Evolutionary conservation across 2,113 vertebrate genomes (phyloP).

Genomic region (Leptobrachium ailaonicum): DNA sequence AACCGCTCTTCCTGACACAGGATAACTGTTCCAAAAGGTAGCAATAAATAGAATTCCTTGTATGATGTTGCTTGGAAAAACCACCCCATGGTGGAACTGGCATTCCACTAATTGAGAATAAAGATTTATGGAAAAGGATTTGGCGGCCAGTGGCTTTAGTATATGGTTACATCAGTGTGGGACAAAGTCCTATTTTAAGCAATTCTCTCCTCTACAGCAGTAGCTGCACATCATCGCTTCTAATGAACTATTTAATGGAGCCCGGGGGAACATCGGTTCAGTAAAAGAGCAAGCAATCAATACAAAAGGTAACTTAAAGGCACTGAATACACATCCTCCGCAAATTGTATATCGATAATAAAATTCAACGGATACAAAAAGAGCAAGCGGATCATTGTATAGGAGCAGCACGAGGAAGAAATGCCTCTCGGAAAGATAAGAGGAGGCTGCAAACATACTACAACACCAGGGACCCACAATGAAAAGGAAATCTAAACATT

Average conservation of each 20-base stretch:
- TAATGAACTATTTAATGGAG: slow-evolving; percentile 45
- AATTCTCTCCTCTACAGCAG: not conserved
- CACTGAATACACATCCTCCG: slow-evolving; percentile 29
- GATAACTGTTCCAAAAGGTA: no score
- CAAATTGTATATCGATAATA: slow-evolving; percentile 8
- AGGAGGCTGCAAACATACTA: not conserved
- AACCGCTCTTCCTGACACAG: no score
- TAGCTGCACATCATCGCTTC: slow-evolving; percentile 14
- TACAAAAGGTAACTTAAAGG: slow-evolving; percentile 34
- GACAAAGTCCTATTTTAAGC: not conserved
- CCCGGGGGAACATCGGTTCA: slow-evolving; percentile 28
- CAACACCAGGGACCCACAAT: not conserved
- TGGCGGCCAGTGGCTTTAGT: not conserved
- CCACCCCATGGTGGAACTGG: no score
- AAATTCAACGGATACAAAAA: not conserved
- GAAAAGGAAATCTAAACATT: not conserved
- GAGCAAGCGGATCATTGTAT: not conserved
- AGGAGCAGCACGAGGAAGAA: not conserved
- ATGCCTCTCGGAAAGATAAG: not conserved
- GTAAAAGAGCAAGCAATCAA: slow-evolving; percentile 30
- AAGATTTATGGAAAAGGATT: no score
- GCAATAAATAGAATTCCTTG: no score
- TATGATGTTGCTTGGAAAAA: no score
- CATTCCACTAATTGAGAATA: no score
- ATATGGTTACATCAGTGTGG: not conserved